phyloP scores from a whole-genome alignment of 1,140 invertebrate genomes.

The Steinernema feltiae region DNA sequence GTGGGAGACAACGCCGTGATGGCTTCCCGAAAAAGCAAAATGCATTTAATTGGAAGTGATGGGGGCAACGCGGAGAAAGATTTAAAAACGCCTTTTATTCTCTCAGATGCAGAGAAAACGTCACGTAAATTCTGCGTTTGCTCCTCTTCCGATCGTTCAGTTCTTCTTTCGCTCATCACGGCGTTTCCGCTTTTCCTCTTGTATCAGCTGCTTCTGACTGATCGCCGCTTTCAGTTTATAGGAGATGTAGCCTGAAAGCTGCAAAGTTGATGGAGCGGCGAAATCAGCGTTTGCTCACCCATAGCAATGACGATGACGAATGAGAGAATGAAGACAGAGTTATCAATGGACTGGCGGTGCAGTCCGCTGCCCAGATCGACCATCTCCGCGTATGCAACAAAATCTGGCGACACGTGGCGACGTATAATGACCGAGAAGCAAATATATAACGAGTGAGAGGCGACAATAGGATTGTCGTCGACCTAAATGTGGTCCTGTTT shows the following conservation, averaged over 20 bases:
- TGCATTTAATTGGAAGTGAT: too few relatives aligned
- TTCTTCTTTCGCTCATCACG: conserved; percentile 16
- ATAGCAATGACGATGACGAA: background rate
- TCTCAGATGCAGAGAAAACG: too few relatives aligned
- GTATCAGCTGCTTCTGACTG: conserved; percentile 20
- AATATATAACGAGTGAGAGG: too few relatives aligned
- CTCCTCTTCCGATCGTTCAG: conserved; percentile 15
- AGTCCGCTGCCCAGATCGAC: background rate
- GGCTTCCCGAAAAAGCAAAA: too few relatives aligned
- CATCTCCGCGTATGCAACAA: too few relatives aligned
- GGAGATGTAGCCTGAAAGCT: background rate
- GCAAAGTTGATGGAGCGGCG: too few relatives aligned
- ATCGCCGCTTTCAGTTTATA: background rate
- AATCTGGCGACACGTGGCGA: background rate
- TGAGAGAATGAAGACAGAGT: background rate
- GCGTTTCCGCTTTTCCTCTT: conserved; percentile 17
- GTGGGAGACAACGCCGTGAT: too few relatives aligned
- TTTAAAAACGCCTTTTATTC: too few relatives aligned
- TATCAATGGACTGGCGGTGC: background rate
- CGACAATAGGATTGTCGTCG: too few relatives aligned
- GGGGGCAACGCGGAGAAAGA: too few relatives aligned
- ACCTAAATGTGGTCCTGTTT: too few relatives aligned
- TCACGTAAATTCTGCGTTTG: background rate
- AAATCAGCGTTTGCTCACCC: too few relatives aligned
- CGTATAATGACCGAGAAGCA: background rate